Base-by-base conservation (phyloP, 1,140 invertebrate species). In the Sarcophaga bullata region DNA sequence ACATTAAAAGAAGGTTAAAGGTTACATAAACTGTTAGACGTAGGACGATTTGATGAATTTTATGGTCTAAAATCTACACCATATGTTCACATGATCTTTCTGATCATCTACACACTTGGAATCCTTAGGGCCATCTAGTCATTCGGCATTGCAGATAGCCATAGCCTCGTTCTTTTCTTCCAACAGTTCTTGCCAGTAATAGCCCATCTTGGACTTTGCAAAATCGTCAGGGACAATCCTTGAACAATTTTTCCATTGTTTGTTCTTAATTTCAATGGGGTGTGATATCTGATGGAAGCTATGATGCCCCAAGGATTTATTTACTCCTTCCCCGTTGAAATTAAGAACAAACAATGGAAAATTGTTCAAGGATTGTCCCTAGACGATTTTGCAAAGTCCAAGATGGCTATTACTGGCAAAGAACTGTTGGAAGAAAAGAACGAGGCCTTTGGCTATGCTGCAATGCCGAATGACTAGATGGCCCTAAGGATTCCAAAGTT, bases 251-350 rank as follows among this genome's bases (percentile, higher is more conserved):
- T 94, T 94, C 95, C 97, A 99, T 88, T 95, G 92, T 84, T 94
- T 94, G 86, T 95, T 92, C 78, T 93, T 91, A 86, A 94, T 99
- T 8, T 99, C 97, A 75, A 99, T 99, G 98, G 98, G 96, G n/a
- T 80, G 98, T 99, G n/a, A 91, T 97, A n/a, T 99, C 97, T 19
- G 97, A 99, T 92, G 98, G 98, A 48, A 97, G 95, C 19, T 98
- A 98, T 90, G 95, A 94, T 37, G 93, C 95, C 95, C 97, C 0
- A 94, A 95, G 85, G 97, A 97, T 89, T 99, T 49, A 95, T 99
- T 68, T 99, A 97, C 91, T 99, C 97, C 75, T 99, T 99, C 91
- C 99, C 99, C 6, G 97, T 99, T 0, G 94, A 92, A 47, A 95
- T 94, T 86, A 91, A 93, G 78, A 92, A 95, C 86, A 94, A 94